A percentile compares a stretch with the other conserved stretches of the same genome.
Evolutionary conservation across 2,888 invertebrate genomes (phyloP).

Genomic region (Julus scanicus): DNA sequence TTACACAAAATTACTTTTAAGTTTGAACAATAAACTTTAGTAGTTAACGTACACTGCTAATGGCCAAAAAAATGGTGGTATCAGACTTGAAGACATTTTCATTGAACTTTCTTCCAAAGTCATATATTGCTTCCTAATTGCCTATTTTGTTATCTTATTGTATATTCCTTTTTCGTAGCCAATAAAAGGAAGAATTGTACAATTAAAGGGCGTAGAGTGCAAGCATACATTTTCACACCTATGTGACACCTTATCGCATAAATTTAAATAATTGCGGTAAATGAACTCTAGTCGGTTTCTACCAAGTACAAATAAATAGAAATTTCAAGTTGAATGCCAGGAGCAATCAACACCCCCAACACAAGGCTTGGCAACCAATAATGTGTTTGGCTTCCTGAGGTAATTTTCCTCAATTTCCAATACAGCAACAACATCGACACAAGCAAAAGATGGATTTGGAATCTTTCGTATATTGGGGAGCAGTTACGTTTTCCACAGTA

Average conservation of each 20-base stretch:
- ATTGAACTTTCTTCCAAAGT: background rate
- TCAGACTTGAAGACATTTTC: background rate
- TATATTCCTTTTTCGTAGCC: background rate
- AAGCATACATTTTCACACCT: background rate
- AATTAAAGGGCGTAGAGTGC: slow-evolving; percentile 6
- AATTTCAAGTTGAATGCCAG: slow-evolving; percentile 35
- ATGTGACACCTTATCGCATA: background rate
- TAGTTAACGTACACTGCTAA: background rate
- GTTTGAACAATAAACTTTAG: too few relatives aligned
- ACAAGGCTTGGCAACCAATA: background rate
- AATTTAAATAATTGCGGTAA: slow-evolving; percentile 35
- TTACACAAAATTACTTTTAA: too few relatives aligned
- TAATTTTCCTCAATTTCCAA: background rate
- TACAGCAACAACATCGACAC: background rate
- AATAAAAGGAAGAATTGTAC: background rate
- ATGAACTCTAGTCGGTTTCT: background rate
- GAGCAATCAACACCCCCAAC: slow-evolving; percentile 1
- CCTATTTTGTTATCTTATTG: background rate
- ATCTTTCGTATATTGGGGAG: background rate
- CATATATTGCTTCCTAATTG: slow-evolving; percentile 19
- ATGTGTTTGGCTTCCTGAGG: background rate
- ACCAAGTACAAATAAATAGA: background rate
- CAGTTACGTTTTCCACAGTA: background rate
- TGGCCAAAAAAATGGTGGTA: background rate
- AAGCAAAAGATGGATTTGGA: background rate